These are phyloP conservation scores for Hymenochirus boettgeri DNA, from an alignment of 2,113 vertebrate species.

Conservation along the genomic window DNA sequence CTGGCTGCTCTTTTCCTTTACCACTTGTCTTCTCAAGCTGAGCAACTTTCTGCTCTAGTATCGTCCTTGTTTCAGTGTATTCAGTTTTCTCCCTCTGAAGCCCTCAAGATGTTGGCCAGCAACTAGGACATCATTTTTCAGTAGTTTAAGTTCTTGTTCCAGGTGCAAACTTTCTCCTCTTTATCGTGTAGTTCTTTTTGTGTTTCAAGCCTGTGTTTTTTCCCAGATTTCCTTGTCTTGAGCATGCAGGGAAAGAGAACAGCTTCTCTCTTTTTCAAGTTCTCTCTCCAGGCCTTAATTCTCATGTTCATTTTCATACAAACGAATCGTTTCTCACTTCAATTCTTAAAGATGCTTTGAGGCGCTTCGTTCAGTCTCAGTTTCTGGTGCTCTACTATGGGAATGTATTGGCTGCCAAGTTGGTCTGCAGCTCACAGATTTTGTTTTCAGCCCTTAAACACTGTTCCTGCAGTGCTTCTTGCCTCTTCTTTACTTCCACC, in stretches of 20 bases:
- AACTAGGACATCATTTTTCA: constrained; percentile 8
- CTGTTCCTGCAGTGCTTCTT: constrained; percentile 3
- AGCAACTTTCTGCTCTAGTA: constrained; percentile 62
- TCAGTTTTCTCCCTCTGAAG: constrained; percentile 56
- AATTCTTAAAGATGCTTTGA: constrained; percentile 60
- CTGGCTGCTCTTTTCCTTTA: constrained; percentile 47
- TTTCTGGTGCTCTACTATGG: constrained; percentile 59
- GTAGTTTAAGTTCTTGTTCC: constrained; percentile 52
- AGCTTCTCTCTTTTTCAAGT: constrained; percentile 54
- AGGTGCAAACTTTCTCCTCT: constrained; percentile 66
- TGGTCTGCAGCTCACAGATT: constrained; percentile 17
- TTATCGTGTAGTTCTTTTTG: constrained; percentile 64
- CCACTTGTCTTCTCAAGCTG: constrained; percentile 59
- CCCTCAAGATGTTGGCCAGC: constrained; percentile 48
- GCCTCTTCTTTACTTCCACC: not conserved
- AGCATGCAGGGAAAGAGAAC: constrained; percentile 57
- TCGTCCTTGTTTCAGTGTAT: constrained; percentile 52
- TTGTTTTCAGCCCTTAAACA: not conserved
- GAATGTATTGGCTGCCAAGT: constrained; percentile 41
- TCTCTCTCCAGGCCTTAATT: constrained; percentile 61
- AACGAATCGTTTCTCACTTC: constrained; percentile 61
- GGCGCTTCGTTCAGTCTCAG: constrained; percentile 61
- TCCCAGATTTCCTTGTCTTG: constrained; percentile 62
- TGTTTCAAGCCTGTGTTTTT: constrained; percentile 52
- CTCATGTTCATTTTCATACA: constrained; percentile 55